Evolutionary conservation across 2,113 vertebrate genomes (phyloP).

Genomic region (Cryptotis parvus): DNA sequence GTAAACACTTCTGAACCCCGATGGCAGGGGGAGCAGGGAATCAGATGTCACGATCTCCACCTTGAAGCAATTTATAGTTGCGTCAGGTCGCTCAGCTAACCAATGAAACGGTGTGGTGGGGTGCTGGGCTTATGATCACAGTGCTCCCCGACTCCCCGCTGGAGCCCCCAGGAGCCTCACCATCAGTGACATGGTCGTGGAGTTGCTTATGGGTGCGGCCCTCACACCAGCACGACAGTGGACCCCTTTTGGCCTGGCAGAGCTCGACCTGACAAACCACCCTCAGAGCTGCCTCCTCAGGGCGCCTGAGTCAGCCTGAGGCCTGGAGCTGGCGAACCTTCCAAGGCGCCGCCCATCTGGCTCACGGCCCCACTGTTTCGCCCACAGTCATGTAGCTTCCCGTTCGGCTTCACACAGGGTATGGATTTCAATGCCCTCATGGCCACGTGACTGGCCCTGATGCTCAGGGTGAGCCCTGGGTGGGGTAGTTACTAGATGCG

Average conservation of each 20-base stretch:
- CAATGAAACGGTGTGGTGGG: not conserved
- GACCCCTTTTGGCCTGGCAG: not conserved
- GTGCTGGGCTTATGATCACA: not conserved
- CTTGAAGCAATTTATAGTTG: slow-evolving; percentile 19
- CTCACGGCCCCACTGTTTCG: not conserved
- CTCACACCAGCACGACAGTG: too few species aligned
- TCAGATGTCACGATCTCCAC: not conserved
- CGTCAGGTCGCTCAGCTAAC: not conserved
- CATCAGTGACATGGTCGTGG: not conserved
- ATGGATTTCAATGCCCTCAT: not conserved
- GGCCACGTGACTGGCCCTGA: not conserved
- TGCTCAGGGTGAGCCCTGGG: not conserved
- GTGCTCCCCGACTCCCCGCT: not conserved
- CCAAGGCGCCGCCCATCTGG: too few species aligned
- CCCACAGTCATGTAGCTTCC: not conserved
- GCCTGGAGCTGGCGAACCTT: not conserved
- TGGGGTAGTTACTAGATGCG: not conserved
- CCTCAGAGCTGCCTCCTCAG: not conserved
- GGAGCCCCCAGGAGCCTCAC: not conserved
- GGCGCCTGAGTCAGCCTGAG: not conserved
- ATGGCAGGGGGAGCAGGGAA: not conserved
- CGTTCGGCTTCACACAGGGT: not conserved
- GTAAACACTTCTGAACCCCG: not conserved
- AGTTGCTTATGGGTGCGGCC: not conserved
- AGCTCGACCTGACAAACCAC: not conserved